These are phyloP conservation scores for Columbina picui DNA, from an alignment of 2,113 vertebrate species.

Conservation along the genomic window DNA sequence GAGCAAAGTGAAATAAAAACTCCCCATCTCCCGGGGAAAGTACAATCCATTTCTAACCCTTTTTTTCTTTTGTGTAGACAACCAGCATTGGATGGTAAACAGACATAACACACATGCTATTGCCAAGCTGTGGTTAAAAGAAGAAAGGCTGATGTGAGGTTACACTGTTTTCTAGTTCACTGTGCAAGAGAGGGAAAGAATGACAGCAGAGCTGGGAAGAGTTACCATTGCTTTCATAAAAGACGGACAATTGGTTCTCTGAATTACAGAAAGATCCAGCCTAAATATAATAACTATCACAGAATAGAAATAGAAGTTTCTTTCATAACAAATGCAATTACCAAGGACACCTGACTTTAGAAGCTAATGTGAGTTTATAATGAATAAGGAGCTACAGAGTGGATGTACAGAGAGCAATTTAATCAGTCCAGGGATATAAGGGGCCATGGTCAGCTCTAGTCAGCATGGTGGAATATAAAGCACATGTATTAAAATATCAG, in stretches of 20 bases:
- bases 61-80: background rate
- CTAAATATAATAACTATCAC: background rate
- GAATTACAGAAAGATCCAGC: background rate
- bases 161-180: background rate
- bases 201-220: background rate
- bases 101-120: rapidly evolving
- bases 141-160: background rate
- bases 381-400: background rate
- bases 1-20: background rate
- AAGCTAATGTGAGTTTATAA: background rate
- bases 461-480: background rate
- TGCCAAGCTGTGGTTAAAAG: background rate
- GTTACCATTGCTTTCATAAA: background rate
- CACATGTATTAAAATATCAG: background rate
- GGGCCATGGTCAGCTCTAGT: background rate
- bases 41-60: background rate
- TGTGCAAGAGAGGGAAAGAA: background rate
- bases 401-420: background rate
- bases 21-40: background rate
- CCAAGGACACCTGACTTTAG: background rate
- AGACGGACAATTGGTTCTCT: background rate
- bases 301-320: background rate
- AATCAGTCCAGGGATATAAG: background rate
- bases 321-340: background rate
- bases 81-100: background rate